These are phyloP conservation scores for Dolichotis patagonum DNA, from an alignment of 2,113 vertebrate species.

Conservation along the genomic window DNA sequence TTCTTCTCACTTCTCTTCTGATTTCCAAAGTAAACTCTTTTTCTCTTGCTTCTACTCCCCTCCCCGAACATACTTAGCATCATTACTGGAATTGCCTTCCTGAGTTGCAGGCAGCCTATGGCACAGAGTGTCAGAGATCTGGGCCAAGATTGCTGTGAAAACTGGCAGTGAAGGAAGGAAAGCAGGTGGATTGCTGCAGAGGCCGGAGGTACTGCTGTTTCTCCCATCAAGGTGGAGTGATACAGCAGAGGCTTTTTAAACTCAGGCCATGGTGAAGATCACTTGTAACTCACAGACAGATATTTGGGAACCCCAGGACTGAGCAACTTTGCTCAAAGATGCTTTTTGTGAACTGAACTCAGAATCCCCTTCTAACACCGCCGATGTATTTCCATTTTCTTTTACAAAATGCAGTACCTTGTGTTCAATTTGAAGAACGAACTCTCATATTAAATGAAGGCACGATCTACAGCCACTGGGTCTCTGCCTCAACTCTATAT, in stretches of 20 bases:
- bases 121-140: conserved; percentile 19
- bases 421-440: neutral
- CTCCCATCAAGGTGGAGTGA: neutral
- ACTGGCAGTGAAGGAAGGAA: conserved; percentile 24
- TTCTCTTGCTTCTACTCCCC: neutral
- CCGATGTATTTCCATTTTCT: neutral
- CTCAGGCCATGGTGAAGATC: neutral
- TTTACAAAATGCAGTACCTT: neutral
- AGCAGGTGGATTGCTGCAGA: neutral
- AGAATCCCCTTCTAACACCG: neutral
- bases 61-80: neutral
- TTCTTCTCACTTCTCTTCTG: neutral
- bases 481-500: neutral
- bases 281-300: neutral
- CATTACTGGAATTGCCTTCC: neutral
- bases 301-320: neutral
- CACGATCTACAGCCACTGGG: neutral
- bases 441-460: neutral
- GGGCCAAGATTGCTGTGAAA: conserved; percentile 10
- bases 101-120: neutral
- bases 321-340: neutral
- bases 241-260: neutral
- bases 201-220: neutral
- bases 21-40: neutral
- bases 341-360: neutral